A percentile compares a stretch with the other conserved stretches of the same genome.
These are phyloP conservation scores for Betta splendens DNA, from an alignment of 2,797 vertebrate genomes.

Conservation along the genomic window DNA sequence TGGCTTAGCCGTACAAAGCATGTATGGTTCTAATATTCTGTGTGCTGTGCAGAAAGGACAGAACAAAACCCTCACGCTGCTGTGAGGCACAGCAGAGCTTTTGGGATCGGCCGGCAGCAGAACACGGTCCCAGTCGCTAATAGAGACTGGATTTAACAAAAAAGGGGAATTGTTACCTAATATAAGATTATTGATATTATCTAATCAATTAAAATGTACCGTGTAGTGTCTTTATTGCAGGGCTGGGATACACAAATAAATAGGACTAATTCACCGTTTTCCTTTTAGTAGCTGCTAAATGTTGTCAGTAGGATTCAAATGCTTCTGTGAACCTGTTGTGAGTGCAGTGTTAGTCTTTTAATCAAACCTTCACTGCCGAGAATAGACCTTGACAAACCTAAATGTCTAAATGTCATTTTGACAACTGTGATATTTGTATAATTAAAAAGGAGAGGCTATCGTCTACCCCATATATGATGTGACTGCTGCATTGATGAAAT, in stretches of 20 bases:
- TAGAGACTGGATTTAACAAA: too few relatives aligned
- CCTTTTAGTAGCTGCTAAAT: constrained; percentile 34
- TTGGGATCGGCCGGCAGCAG: constrained; percentile 41
- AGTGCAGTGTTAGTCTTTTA: constrained; percentile 56
- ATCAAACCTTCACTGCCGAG: constrained; percentile 68
- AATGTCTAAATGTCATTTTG: constrained; percentile 76
- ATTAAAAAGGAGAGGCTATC: constrained; percentile 79
- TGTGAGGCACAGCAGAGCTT: constrained; percentile 28
- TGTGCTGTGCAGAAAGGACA: constrained; percentile 5
- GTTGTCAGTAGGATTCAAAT: constrained; percentile 39
- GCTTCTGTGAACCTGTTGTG: constrained; percentile 26
- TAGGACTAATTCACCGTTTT: constrained; percentile 23
- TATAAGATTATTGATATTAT: too few relatives aligned
- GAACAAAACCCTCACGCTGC: constrained; percentile 12
- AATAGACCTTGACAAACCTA: constrained; percentile 48
- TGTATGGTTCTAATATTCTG: constrained; percentile 19
- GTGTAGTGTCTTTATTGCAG: too few relatives aligned
- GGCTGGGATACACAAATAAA: too few relatives aligned
- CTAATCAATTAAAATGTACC: too few relatives aligned
- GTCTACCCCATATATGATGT: constrained; percentile 72
- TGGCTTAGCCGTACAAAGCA: constrained; percentile 33
- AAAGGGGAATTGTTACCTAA: too few relatives aligned
- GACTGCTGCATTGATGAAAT: constrained; percentile 78
- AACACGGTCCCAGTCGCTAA: constrained; percentile 7
- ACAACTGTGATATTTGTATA: constrained; percentile 77